Evolutionary conservation across 2,113 vertebrate species (phyloP).

Genomic region (Baryphthengus martii): DNA sequence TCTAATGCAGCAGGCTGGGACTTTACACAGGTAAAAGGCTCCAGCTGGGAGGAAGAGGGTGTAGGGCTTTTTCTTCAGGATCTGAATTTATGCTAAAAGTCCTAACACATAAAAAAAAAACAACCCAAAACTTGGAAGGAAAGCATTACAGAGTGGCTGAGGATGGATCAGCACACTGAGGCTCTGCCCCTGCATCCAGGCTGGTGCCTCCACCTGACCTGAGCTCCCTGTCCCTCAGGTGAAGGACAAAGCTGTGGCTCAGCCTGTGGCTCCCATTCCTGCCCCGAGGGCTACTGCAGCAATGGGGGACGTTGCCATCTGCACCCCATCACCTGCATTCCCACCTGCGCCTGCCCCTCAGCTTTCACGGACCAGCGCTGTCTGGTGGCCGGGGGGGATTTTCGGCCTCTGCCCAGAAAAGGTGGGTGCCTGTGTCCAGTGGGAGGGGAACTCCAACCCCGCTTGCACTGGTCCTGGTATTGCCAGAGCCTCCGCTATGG

Average conservation of each 20-base stretch:
- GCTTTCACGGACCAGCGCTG: slow-evolving; percentile 26
- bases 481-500: background rate
- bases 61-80: background rate
- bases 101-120: fast-evolving
- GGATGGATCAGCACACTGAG: background rate
- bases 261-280: background rate
- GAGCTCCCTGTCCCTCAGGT: background rate
- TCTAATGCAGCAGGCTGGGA: background rate
- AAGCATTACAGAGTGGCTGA: background rate
- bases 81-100: background rate
- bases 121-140: background rate
- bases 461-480: fast-evolving
- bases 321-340: background rate
- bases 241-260: background rate
- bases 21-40: background rate
- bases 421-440: background rate
- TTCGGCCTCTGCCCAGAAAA: background rate
- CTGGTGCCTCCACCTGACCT: background rate
- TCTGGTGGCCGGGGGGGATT: slow-evolving; percentile 38
- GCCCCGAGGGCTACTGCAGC: slow-evolving; percentile 26
- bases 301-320: background rate
- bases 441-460: fast-evolving
- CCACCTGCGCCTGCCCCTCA: background rate
- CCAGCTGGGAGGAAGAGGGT: background rate
- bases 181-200: background rate